Conservation (phyloP, 2,888 invertebrate genomes). For the Dryobota labecula region DNA sequence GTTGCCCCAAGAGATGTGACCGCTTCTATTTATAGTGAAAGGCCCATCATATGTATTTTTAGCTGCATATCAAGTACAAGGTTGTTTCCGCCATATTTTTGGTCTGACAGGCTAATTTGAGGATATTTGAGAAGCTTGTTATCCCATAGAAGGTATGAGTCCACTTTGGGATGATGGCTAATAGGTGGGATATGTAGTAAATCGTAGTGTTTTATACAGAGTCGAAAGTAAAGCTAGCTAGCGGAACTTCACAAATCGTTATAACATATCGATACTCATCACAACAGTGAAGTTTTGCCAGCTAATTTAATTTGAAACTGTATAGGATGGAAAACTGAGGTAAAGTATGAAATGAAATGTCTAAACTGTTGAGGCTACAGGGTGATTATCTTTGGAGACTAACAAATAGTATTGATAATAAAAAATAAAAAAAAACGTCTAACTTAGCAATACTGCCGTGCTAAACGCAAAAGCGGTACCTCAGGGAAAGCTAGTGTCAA, state of each 20-base stretch:
- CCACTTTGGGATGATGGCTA: not conserved
- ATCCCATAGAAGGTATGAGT: slow-evolving; percentile 6
- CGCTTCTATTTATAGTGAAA: slow-evolving; percentile 56
- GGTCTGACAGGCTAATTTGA: slow-evolving; percentile 31
- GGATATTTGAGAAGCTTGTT: slow-evolving; percentile 43
- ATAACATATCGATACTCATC: not conserved
- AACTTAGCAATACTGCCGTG: too few species aligned
- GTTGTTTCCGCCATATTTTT: slow-evolving; percentile 42
- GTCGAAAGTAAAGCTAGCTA: not conserved
- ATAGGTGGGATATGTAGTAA: too few species aligned
- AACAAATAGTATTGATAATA: too few species aligned
- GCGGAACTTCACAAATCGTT: not conserved
- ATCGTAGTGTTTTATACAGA: not conserved
- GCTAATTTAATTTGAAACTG: not conserved
- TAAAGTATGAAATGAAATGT: not conserved
- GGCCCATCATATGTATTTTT: slow-evolving; percentile 51
- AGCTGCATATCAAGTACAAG: slow-evolving; percentile 51
- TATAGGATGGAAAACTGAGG: too few species aligned
- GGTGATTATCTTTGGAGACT: not conserved
- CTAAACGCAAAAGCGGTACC: too few species aligned
- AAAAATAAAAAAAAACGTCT: too few species aligned
- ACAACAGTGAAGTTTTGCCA: not conserved
- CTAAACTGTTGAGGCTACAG: not conserved
- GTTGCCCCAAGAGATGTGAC: slow-evolving; percentile 30
- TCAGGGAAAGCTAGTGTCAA: too few species aligned